Evolutionary conservation across 2,797 vertebrate genomes (phyloP).

Genomic region (Pseudochirops cupreus): DNA sequence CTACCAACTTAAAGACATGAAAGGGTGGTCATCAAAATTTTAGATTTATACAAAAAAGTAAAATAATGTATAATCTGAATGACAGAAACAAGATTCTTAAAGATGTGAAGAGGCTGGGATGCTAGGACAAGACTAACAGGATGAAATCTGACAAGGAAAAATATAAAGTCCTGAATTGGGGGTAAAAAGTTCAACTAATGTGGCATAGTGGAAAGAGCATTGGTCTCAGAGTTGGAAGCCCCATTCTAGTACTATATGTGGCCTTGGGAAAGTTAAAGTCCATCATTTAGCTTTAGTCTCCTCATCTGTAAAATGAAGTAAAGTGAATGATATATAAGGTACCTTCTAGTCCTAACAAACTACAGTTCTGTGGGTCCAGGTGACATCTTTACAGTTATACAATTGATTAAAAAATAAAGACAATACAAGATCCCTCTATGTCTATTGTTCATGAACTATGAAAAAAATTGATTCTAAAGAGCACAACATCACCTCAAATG

Average conservation of each 20-base stretch:
- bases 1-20: background rate
- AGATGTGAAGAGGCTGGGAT: background rate
- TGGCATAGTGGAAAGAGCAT: background rate
- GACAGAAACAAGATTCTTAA: background rate
- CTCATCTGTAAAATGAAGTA: background rate
- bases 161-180: background rate
- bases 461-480: background rate
- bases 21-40: background rate
- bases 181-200: background rate
- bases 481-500: background rate
- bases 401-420: background rate
- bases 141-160: background rate
- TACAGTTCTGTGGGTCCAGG: background rate
- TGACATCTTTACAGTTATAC: background rate
- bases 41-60: background rate
- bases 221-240: background rate
- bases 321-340: background rate
- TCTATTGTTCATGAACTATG: background rate
- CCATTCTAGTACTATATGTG: background rate
- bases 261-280: background rate
- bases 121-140: background rate
- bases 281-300: background rate
- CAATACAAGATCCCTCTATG: background rate
- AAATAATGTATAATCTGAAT: background rate
- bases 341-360: background rate